Evolutionary conservation across 2,797 vertebrate genomes (phyloP).

Genomic region (Halcyon leucocephala): DNA sequence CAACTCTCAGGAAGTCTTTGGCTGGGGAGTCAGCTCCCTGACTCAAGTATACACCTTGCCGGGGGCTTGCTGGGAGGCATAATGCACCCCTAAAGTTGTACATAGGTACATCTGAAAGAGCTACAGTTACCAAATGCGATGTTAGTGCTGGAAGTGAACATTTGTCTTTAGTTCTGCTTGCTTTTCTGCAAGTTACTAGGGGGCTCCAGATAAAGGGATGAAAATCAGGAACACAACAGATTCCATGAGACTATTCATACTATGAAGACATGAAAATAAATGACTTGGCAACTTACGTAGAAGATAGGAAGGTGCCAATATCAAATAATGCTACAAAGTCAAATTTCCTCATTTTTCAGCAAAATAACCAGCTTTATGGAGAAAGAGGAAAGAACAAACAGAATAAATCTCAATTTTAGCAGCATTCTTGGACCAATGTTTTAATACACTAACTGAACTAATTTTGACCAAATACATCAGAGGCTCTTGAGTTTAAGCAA

Average conservation of each 20-base stretch:
- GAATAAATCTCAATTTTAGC: not conserved
- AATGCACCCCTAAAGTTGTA: not conserved
- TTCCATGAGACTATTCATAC: not conserved
- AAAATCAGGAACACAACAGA: conserved; percentile 22
- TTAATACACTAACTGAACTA: not conserved
- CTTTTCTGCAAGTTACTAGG: not conserved
- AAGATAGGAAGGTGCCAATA: not conserved
- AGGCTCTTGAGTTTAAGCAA: not conserved
- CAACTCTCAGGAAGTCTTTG: not conserved
- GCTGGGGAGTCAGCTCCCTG: not conserved
- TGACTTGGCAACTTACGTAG: not conserved
- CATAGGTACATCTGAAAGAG: not conserved
- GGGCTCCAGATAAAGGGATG: not conserved
- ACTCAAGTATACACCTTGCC: not conserved
- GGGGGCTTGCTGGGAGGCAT: not conserved
- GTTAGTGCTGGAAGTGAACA: not conserved
- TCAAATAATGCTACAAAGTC: not conserved
- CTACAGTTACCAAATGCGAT: not conserved
- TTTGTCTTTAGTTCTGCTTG: not conserved
- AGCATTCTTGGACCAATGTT: not conserved
- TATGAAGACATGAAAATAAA: conserved; percentile 9
- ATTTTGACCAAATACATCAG: not conserved
- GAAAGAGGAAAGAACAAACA: not conserved
- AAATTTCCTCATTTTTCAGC: not conserved
- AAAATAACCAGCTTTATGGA: not conserved